Conservation (phyloP, 1,140 invertebrate genomes). For the Neodiprion virginianus region DNA sequence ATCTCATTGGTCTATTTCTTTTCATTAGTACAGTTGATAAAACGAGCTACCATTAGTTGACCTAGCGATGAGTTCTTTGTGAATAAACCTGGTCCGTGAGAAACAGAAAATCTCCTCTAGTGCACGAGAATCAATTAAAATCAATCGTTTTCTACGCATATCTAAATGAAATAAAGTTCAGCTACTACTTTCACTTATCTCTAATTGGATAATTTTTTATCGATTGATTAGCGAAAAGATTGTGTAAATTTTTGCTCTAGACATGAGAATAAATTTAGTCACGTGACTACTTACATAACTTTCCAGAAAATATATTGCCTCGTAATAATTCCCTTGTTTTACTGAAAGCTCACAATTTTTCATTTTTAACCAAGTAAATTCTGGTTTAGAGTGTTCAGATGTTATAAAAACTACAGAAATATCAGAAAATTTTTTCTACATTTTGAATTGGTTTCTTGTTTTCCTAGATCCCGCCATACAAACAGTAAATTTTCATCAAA, state of each 20-base stretch:
- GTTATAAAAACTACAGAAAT: too few species aligned
- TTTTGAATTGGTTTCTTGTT: too few species aligned
- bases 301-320: background rate
- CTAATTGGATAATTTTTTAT: background rate
- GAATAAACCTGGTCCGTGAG: background rate
- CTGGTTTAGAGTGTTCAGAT: too few species aligned
- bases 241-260: background rate
- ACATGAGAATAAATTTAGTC: background rate
- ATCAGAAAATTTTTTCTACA: too few species aligned
- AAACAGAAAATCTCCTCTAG: background rate
- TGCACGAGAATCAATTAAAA: background rate
- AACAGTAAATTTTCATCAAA: too few species aligned
- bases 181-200: background rate
- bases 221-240: background rate
- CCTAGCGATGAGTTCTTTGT: background rate
- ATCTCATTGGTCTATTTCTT: background rate
- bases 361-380: too few species aligned
- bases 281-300: background rate
- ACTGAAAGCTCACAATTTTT: too few species aligned
- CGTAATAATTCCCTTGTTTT: too few species aligned
- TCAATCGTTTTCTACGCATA: background rate
- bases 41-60: background rate
- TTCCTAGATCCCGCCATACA: too few species aligned
- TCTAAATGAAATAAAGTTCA: background rate
- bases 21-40: background rate